phyloP scores from a whole-genome alignment of 2,888 invertebrate genomes.

The Folsomia manolachei region DNA sequence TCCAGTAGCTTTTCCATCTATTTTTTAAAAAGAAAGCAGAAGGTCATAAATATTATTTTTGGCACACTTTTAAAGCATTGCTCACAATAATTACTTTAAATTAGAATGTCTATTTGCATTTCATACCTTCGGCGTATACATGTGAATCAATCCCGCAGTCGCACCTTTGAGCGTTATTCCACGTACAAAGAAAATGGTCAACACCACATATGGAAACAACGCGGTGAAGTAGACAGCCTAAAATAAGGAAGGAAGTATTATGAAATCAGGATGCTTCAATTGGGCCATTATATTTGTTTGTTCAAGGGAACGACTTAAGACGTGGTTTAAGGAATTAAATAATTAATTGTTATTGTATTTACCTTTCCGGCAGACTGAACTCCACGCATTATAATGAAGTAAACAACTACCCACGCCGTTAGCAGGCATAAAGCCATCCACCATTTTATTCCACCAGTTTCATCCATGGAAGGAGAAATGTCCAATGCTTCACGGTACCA shows the following conservation, averaged over 20 bases:
- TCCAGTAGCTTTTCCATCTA: slow-evolving; percentile 79
- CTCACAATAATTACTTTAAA: too few species aligned
- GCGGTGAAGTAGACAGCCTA: slow-evolving; percentile 94
- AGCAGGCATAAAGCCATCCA: slow-evolving; percentile 87
- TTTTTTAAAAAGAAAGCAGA: neutral
- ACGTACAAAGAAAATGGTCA: slow-evolving; percentile 89
- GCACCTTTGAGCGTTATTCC: slow-evolving; percentile 86
- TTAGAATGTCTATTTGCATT: too few species aligned
- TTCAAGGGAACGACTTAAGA: too few species aligned
- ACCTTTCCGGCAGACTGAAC: slow-evolving; percentile 95
- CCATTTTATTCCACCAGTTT: slow-evolving; percentile 81
- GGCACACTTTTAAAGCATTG: too few species aligned
- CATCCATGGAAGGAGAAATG: slow-evolving; percentile 79
- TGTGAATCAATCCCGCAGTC: slow-evolving; percentile 77
- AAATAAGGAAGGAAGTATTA: neutral
- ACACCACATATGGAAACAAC: slow-evolving; percentile 87
- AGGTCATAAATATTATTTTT: too few species aligned
- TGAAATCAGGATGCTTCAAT: neutral
- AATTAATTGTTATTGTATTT: too few species aligned
- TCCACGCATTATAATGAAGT: slow-evolving; percentile 93
- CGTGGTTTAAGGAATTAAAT: neutral
- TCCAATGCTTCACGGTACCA: slow-evolving; percentile 90
- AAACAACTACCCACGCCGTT: slow-evolving; percentile 85
- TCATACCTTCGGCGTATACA: slow-evolving; percentile 85
- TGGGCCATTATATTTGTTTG: neutral